Evolutionary conservation across 2,797 vertebrate genomes (phyloP).

Genomic region (Morus bassanus): DNA sequence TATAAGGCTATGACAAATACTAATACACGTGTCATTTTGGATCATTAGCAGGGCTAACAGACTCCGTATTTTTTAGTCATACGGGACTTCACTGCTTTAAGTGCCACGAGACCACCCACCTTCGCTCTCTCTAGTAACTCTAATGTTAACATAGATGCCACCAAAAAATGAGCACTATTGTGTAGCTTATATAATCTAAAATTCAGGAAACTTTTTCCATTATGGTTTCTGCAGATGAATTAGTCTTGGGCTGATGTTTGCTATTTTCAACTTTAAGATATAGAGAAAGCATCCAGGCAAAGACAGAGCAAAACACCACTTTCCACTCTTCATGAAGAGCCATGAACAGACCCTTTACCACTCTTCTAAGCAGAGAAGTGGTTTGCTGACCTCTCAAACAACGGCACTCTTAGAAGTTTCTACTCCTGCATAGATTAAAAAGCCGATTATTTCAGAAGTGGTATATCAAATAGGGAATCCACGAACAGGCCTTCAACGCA

Average conservation of each 20-base stretch:
- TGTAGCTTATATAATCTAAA: not conserved
- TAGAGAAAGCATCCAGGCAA: not conserved
- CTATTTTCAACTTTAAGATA: not conserved
- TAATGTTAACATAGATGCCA: not conserved
- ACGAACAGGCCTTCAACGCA: not conserved
- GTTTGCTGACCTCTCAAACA: not conserved
- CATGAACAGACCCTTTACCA: accelerated
- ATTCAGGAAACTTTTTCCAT: not conserved
- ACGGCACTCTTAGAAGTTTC: not conserved
- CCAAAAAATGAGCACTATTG: not conserved
- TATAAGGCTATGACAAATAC: not conserved
- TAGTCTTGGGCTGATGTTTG: not conserved
- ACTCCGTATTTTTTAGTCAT: not conserved
- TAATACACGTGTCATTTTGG: accelerated
- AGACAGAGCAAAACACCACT: not conserved
- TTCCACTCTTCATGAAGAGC: not conserved
- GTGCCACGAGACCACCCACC: not conserved
- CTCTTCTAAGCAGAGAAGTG: not conserved
- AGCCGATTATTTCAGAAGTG: not conserved
- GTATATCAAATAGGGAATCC: not conserved
- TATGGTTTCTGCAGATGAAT: not conserved
- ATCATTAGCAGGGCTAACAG: not conserved
- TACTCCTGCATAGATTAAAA: not conserved
- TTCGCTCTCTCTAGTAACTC: not conserved
- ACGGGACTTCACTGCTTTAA: not conserved